phyloP scores from a whole-genome alignment of 2,113 vertebrate genomes.

The Phainopepla nitens region DNA sequence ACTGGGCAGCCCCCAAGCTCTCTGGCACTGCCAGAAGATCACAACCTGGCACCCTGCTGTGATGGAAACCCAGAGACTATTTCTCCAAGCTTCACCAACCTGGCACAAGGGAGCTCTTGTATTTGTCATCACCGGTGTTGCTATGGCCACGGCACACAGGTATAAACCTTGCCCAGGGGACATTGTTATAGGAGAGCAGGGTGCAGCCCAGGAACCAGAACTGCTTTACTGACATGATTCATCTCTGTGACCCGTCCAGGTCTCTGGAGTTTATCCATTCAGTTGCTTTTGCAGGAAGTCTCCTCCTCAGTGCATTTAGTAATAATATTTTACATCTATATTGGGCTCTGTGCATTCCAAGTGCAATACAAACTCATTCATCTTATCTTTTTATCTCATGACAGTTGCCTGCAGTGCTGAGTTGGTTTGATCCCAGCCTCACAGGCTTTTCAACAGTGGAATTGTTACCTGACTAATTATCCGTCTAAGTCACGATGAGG shows the following conservation, averaged over 20 bases:
- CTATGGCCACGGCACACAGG: not conserved
- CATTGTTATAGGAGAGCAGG: not conserved
- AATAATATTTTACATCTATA: not conserved
- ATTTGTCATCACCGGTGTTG: not conserved
- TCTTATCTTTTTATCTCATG: conserved; percentile 56
- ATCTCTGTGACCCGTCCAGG: not conserved
- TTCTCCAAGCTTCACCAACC: not conserved
- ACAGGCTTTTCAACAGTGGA: conserved; percentile 41
- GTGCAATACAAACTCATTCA: conserved; percentile 34
- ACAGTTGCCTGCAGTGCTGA: conserved; percentile 50
- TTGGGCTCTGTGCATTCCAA: not conserved
- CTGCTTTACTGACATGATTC: not conserved
- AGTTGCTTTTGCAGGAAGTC: conserved; percentile 6
- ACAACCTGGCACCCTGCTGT: fast-evolving
- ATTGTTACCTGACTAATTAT: conserved; percentile 47
- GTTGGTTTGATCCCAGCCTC: conserved; percentile 42
- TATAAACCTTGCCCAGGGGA: conserved; percentile 24
- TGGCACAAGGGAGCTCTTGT: not conserved
- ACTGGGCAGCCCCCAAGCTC: not conserved
- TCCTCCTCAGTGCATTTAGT: not conserved
- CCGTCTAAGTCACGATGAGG: not conserved
- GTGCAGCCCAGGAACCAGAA: not conserved
- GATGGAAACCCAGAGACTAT: not conserved
- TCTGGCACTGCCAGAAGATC: not conserved
- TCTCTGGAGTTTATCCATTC: not conserved